Conservation (phyloP, 2,888 invertebrate genomes). For the Oxytorus armatus region DNA sequence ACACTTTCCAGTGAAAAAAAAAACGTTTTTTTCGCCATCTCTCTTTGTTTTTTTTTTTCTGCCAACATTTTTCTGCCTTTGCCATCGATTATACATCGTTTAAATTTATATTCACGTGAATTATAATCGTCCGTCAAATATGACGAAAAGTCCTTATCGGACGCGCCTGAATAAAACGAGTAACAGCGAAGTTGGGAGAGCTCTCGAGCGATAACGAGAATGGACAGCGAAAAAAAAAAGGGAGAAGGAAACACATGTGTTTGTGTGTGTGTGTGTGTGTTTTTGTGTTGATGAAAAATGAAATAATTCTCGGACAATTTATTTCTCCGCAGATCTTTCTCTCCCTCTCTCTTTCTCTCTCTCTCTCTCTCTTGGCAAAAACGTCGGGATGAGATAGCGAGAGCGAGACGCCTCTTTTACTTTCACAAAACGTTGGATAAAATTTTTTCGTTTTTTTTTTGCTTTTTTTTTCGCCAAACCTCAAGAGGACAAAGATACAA, state of each 20-base stretch:
- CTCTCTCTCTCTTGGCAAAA: slow-evolving; percentile 43
- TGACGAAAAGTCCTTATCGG: slow-evolving; percentile 28
- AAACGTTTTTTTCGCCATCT: too few relatives aligned
- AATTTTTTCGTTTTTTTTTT: slow-evolving; percentile 14
- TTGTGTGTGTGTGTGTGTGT: too few relatives aligned
- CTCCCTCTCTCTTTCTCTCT: slow-evolving; percentile 6
- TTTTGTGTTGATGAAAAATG: slow-evolving; percentile 63
- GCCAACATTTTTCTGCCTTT: too few relatives aligned
- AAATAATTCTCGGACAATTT: slow-evolving; percentile 67
- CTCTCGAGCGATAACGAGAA: slow-evolving; percentile 55
- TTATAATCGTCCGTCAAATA: too few relatives aligned
- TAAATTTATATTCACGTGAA: too few relatives aligned
- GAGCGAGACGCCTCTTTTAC: slow-evolving; percentile 41
- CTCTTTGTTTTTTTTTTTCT: too few relatives aligned
- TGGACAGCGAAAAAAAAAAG: slow-evolving; percentile 31
- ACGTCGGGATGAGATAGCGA: slow-evolving; percentile 58
- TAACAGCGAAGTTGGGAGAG: too few relatives aligned
- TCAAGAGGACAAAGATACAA: slow-evolving; percentile 42
- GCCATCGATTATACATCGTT: too few relatives aligned
- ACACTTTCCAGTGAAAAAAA: too few relatives aligned
- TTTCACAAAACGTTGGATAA: slow-evolving; percentile 47
- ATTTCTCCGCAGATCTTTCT: slow-evolving; percentile 59
- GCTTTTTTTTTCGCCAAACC: slow-evolving; percentile 29
- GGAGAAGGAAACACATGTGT: slow-evolving; percentile 29
- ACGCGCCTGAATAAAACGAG: too few relatives aligned